Base-by-base conservation (phyloP, 2,797 vertebrate species). In the Propithecus perrieri region DNA sequence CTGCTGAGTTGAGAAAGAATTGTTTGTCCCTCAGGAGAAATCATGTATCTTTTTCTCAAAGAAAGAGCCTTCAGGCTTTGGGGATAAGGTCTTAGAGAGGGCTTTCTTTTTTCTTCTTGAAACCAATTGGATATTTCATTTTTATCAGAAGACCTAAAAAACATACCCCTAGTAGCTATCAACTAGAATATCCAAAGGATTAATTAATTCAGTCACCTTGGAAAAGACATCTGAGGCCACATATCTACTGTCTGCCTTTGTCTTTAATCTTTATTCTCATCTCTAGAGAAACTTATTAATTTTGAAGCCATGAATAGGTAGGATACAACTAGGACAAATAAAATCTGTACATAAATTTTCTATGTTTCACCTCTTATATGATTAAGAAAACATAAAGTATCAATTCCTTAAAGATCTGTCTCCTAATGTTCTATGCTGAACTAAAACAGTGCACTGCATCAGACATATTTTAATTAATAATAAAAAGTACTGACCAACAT, bases 141-240 rank as follows among this genome's bases (percentile, higher is more conserved):
- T 95, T 85, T 93, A 90, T 67, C n/a, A 88, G 63, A 94, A 67
- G 69, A 57, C 48, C 86, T 79, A 69, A 76, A 92, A 94, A 83
- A 78, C 53, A 81, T 1, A 69, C 17, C 7, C 30, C 11, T 67
- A 30, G 57, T 26, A 78, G 30, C 20, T 91, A 78, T 63, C 87
- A 72, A n/a, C 41, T 15, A 76, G 61, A 89, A 83, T 55, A 90
- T 57, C 38, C 53, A 48, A 79, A 72, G 48, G 79, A 89, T 67
- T 72, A 69, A 94, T 69, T 94, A 69, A 94, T 69, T 94, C 65
- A 43, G 35, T 63, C 38, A 55, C 46, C 71, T 87, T 59, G 63
- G 43, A 93, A 95, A 94, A 59, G 79, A 91, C 26, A 57, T 53
- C 18, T 35, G 20, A 88, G 50, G 65, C 50, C 59, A 94, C 41